Evolutionary conservation across 2,113 vertebrate species (phyloP), one percentile per base, ranked within the genome.

Genomic region (Eulemur macaco): DNA sequence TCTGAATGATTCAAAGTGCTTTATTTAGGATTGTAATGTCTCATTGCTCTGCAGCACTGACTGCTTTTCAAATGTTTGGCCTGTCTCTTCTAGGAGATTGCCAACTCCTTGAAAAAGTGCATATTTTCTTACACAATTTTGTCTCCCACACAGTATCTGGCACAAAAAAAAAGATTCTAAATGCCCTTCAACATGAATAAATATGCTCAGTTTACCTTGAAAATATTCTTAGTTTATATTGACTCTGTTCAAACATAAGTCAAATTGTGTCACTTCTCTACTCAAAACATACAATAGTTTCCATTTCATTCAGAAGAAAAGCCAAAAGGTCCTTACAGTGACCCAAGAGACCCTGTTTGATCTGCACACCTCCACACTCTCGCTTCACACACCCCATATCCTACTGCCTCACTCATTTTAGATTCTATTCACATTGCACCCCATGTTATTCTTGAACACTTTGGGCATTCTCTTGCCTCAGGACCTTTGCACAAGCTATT

Each of bases 131-230:
- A 37, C 21, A 60, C 11, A 52, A 3, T 42, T 89, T 91, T 81
- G 37, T 80, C 34, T 94, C 50, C 73, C 25, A 68, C 17, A 77
- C 0, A 86, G 71, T 93, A 25, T 85, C n/a, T 85, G 73, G 3
- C 37, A 88, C 17, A 84, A 86, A 80, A 34, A 83, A 76, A 42
- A 83, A 66, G 37, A 77, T 64, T 87, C 81, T 74, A 96, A 92
- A 91, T 89, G 42, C 23, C 86, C 6, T 86, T 77, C 27, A 93
- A 37, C 13, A 29, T 93, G 64, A 88, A 81, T 92, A 89, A 91
- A 74, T 82, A 56, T 18, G 12, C 47, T 85, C 17, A 58, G 56
- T 94, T 89, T 89, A 87, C 23, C 8, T 58, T 74, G 60, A 94
- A 69, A 69, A 68, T 86, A 60, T 54, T 88, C 27, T 71, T 25